Base-by-base conservation (phyloP, 2,113 vertebrate species). In the Penelope pileata region DNA sequence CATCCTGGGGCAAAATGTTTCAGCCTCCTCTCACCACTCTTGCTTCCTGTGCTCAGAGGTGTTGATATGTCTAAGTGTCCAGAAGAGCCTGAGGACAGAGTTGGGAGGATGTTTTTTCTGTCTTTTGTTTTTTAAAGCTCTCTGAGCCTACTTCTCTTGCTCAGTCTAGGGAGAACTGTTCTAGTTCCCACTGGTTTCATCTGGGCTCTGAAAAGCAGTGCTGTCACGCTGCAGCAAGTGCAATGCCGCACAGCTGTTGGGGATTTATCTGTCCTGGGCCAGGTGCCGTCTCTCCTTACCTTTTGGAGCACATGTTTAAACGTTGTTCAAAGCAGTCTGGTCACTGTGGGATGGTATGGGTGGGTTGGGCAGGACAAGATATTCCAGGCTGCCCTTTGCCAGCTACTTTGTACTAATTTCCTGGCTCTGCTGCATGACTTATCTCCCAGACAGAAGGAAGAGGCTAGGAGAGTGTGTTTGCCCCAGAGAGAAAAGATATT, bases 71-170 rank as follows among this genome's bases (percentile, higher is more conserved):
- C 19, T 74, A 83, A 85, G 80, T 30, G 54, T 86, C 64, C 86
- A 83, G 60, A 92, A 90, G 68, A 75, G 88, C 73, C 86, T 47
- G 76, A 83, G 73, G 92, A 86, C 64, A 86, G 64, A 83, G 68
- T 47, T 34, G 68, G 92, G 95, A 68, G 72, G 51, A 70, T 29
- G 68, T 93, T 90, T 86, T 56, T 9, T 56, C 53, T 56, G 17
- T 30, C 79, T 80, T 17, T 54, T 54, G 16, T 68, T 89, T 87
- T 60, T 45, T 6, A 85, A 69, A 83, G 78, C 70, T 73, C 54
- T 62, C 36, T 80, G 75, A 45, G 36, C 59, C 45, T 12, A 23
- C 85, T 78, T 38, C 13, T 70, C 53, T 48, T 77, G 32, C 47
- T 90, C 38, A 67, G 72, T 19, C 8, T 34, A 4, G 23, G 40